Conservation (phyloP, 2,888 invertebrate species). For the Pollenia amentaria region DNA sequence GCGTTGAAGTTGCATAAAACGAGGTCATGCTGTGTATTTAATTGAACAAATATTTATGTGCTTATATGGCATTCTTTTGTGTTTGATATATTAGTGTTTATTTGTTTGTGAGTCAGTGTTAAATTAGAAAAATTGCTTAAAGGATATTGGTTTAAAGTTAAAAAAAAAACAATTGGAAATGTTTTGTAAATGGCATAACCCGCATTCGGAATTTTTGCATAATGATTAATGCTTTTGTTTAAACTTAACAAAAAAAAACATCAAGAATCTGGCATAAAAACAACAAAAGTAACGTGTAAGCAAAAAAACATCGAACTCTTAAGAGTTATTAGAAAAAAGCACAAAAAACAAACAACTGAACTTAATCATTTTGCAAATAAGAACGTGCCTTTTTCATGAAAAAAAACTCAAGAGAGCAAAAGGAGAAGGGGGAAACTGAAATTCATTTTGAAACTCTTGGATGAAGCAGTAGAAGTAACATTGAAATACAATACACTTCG, state of each 20-base stretch:
- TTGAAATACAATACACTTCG: conserved; percentile 59
- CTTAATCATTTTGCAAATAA: conserved; percentile 56
- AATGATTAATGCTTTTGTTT: conserved; percentile 47
- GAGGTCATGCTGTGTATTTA: no score
- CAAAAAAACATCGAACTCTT: conserved; percentile 32
- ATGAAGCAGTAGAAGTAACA: conserved; percentile 6
- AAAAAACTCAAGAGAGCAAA: conserved; percentile 13
- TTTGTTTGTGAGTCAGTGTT: not conserved
- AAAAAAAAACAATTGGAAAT: conserved; percentile 29
- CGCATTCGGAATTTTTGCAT: not conserved
- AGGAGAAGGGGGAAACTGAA: not conserved
- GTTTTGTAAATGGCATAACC: not conserved
- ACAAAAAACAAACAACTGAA: conserved; percentile 12
- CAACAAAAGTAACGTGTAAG: not conserved
- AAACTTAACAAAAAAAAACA: not conserved
- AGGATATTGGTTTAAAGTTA: conserved; percentile 14
- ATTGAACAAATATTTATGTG: not conserved
- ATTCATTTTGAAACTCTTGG: not conserved
- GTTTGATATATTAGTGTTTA: not conserved
- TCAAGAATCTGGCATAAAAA: not conserved
- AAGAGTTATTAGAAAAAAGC: conserved; percentile 48
- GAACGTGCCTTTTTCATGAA: conserved; percentile 59
- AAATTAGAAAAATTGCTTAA: not conserved
- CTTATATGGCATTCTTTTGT: not conserved
- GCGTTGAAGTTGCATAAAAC: no score